A percentile compares a stretch with the other conserved stretches of the same genome.
Evolutionary conservation across 64 coral and sea anemone genomes (phyloP).

Genomic region (Stichodactyla mertensii): DNA sequence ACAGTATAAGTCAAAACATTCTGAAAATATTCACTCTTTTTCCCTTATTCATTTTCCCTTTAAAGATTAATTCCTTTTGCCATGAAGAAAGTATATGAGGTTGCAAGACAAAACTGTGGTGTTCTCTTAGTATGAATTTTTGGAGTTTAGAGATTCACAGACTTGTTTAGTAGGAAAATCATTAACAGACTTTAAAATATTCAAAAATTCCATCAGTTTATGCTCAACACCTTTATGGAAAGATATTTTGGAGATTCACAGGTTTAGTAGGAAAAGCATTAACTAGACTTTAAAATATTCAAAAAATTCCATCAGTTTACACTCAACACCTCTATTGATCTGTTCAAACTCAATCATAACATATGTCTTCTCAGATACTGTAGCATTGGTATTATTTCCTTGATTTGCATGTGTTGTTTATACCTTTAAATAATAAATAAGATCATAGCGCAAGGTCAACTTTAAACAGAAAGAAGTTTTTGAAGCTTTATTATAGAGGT

Average conservation of each 20-base stretch:
- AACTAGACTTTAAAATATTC: too few species aligned
- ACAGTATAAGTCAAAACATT: background rate
- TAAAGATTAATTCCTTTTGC: background rate
- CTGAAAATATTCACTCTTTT: background rate
- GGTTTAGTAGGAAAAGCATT: too few species aligned
- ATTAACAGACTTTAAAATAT: too few species aligned
- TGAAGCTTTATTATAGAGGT: background rate
- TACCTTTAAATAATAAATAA: constrained; percentile 1
- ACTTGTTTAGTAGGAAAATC: too few species aligned
- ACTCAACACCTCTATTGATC: too few species aligned
- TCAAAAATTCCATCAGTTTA: too few species aligned
- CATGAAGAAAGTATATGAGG: background rate
- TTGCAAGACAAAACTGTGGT: background rate
- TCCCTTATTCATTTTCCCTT: background rate
- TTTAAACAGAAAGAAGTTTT: background rate
- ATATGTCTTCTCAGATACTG: background rate
- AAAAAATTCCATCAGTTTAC: too few species aligned
- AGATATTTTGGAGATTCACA: too few species aligned
- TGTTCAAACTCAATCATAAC: background rate
- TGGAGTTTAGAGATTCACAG: too few species aligned
- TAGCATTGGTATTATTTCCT: background rate
- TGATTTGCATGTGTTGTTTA: background rate
- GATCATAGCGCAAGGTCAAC: background rate
- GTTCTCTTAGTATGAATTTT: background rate
- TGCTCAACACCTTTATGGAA: too few species aligned